phyloP scores from a whole-genome alignment of 2,888 invertebrate genomes.

The Siphonodentalium dalli region DNA sequence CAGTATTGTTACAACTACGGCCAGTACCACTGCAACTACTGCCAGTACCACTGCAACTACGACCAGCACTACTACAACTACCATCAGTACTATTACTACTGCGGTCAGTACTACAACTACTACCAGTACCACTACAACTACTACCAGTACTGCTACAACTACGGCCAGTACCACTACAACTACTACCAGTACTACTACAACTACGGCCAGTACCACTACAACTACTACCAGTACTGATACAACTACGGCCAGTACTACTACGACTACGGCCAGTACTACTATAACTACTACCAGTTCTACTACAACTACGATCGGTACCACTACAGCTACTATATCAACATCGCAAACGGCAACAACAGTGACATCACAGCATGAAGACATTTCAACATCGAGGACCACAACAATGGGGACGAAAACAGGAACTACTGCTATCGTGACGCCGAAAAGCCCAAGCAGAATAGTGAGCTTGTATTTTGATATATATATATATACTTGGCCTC shows the following conservation, averaged over 20 bases:
- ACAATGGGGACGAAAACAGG: no score
- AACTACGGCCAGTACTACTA: neutral
- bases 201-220: neutral
- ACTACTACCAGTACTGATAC: neutral
- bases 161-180: neutral
- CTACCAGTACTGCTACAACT: slow-evolving; percentile 2
- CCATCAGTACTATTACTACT: neutral
- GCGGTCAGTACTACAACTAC: neutral
- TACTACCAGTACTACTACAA: neutral
- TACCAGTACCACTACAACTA: neutral
- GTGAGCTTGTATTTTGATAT: no score
- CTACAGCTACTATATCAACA: neutral
- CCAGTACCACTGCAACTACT: neutral
- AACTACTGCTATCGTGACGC: no score
- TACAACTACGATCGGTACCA: neutral
- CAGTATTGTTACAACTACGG: neutral
- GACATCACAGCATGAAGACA: no score
- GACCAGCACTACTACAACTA: neutral
- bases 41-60: neutral
- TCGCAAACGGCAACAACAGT: no score
- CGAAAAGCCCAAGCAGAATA: no score
- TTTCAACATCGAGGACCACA: no score
- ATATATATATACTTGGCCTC: no score
- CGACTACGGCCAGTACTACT: neutral
- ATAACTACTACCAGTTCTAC: slow-evolving; percentile 1